phyloP scores from a whole-genome alignment of 2,113 vertebrate genomes.

The Channa maculata region DNA sequence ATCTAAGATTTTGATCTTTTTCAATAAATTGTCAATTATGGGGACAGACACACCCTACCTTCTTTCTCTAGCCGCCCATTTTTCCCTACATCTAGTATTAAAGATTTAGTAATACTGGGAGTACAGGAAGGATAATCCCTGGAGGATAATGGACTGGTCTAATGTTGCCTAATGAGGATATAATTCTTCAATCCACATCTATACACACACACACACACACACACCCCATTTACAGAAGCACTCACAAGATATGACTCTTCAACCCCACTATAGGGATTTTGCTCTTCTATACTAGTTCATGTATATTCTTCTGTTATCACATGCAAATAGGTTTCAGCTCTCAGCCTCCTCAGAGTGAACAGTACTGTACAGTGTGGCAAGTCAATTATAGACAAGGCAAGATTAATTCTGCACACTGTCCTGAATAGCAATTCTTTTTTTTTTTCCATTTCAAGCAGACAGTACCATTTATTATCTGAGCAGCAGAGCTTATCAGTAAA shows the following conservation, averaged over 20 bases:
- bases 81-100: too few relatives aligned
- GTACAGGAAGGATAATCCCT: constrained; percentile 24
- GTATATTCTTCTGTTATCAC: constrained; percentile 35
- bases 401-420: constrained; percentile 51
- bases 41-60: too few relatives aligned
- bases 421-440: constrained; percentile 23
- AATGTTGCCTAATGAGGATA: constrained; percentile 26
- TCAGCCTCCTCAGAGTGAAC: constrained; percentile 14
- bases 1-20: too few relatives aligned
- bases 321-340: constrained; percentile 46
- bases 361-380: constrained; percentile 31
- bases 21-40: too few relatives aligned
- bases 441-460: constrained; percentile 17
- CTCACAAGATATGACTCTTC: neutral
- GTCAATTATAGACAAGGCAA: constrained; percentile 57
- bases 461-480: constrained; percentile 28
- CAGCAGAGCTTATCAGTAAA: constrained; percentile 37
- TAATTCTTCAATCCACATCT: neutral
- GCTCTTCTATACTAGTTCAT: constrained; percentile 20
- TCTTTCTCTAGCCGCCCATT: too few relatives aligned
- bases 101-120: neutral
- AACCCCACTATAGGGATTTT: neutral
- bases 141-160: constrained; percentile 17
- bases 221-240: too few relatives aligned
- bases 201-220: neutral